Base-by-base conservation (phyloP, 1,140 invertebrate species). In the Teleogryllus occipitalis region DNA sequence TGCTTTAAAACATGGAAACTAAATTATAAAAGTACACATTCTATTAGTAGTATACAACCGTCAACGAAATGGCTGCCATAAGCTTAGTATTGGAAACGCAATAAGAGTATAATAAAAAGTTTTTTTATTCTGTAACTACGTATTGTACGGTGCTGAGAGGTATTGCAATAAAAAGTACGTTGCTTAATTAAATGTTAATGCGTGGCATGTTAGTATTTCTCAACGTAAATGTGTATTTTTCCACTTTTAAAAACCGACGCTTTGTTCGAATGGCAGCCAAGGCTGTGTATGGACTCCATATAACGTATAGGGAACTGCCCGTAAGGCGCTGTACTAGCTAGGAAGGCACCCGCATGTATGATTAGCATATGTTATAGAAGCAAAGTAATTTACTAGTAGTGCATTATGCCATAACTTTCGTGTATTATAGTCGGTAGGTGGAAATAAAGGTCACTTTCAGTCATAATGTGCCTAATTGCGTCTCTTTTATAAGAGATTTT, bases 1-100 rank as follows among this genome's bases (percentile, higher is more conserved):
- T 79, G 49, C 80, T 82, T 80, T 72, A 15, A 73, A 79, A 76
- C 18, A 54, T 77, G 46, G 47, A 80, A 81, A 80, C 80, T 79
- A 80, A 81, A 79, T 81, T 79, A 77, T 79, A 77, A 14, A 80
- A 80, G 78, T 77, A 22, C 73, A n/a, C 74, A 74, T 81, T 78
- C 73, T 76, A 74, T 65, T 77, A 75, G 21, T 7, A n/a, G 21
- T 82, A 81, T 82, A 83, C 82, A 86, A 85, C 85, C 84, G 83
- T 84, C 85, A 83, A 82, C 83, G 84, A 86, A 86, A 87, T 87
- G 86, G 86, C 86, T 85, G 86, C 85, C 85, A 81, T 80, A 82
- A 82, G 84, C 78, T 76, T 77, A 81, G 78, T 76, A 82, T 82
- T 75, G 81, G 80, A 75, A 78, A 72, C 46, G 47, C 46, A 54